Base-by-base conservation (phyloP, 2,113 vertebrate genomes). In the Pitta sordida region DNA sequence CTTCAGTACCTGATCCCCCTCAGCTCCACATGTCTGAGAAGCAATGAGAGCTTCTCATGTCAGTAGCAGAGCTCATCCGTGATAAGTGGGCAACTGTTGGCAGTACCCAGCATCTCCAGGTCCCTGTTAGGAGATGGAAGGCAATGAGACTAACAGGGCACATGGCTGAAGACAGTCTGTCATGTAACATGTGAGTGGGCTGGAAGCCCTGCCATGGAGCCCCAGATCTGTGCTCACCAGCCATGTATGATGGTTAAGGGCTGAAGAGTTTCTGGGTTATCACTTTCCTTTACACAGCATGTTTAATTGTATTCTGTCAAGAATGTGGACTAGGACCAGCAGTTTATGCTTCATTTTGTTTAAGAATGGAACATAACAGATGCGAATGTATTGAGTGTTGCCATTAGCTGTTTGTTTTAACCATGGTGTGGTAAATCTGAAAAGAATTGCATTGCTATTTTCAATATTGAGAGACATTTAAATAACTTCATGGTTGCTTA, bases 241-340 rank as follows among this genome's bases (percentile, higher is more conserved):
- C 41, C 1, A 0, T 3, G 11, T 48, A 36, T 14, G 36, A 30
- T 1, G 7, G 51, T 19, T 12, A 2, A 53, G 65, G 37, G 30
- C 26, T 51, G 27, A 26, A 30, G n/a, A 39, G 11, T 13, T 89
- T 32, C 63, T 69, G 48, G 12, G 21, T 22, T 83, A 51, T 51
- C 48, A 21, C 78, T 60, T 59, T n/a, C 13, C 51, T 60, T 56
- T 81, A 10, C 11, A 17, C 9, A 59, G 18, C 34, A 48, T 6
- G 10, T 32, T 64, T 63, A 39, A 56, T 56, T 68, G 29, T 82
- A 30, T 29, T 30, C 19, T 60, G 11, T 34, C 49, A 39, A 36
- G 53, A 15, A 12, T 0, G 0, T 41, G 64, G 32, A 36, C 30
- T 36, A 30, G 30, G n/a, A 39, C 70, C 22, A 83, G 34, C 36